Percentiles rank a stretch among this genome's conserved stretches.
Evolutionary conservation across 2,113 vertebrate genomes (phyloP).

Genomic region (Tamias sibiricus): DNA sequence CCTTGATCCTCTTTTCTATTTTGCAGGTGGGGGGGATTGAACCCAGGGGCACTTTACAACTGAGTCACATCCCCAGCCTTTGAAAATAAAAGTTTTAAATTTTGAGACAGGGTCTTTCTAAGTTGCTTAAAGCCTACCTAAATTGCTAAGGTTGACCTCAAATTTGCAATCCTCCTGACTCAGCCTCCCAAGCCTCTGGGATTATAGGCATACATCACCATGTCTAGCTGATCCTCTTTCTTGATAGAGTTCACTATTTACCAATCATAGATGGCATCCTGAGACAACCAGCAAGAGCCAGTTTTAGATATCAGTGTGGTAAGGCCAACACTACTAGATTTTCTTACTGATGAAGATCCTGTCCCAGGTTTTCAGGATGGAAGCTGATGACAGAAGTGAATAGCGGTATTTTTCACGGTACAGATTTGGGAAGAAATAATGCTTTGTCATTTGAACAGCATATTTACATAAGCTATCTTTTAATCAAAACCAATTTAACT

Average conservation of each 20-base stretch:
- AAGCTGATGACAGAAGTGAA: background rate
- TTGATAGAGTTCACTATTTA: background rate
- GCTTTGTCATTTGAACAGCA: background rate
- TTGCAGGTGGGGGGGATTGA: too few relatives aligned
- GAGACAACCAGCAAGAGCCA: background rate
- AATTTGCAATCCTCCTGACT: too few relatives aligned
- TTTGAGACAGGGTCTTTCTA: too few relatives aligned
- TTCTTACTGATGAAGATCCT: background rate
- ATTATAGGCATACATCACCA: too few relatives aligned
- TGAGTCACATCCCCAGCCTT: too few relatives aligned
- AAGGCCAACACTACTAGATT: background rate
- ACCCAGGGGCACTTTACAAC: too few relatives aligned
- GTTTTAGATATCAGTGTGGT: background rate
- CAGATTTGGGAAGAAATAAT: slow-evolving; percentile 1
- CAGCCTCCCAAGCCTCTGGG: too few relatives aligned
- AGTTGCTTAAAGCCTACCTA: too few relatives aligned
- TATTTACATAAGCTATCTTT: slow-evolving; percentile 27
- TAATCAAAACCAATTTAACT: slow-evolving; percentile 40
- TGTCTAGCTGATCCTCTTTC: background rate
- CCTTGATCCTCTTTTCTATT: too few relatives aligned
- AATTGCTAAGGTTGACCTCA: too few relatives aligned
- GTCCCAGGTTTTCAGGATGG: too few relatives aligned
- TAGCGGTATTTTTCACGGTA: background rate
- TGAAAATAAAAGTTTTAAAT: too few relatives aligned
- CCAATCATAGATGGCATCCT: background rate